phyloP scores from a whole-genome alignment of 2,888 invertebrate genomes.

The Linyphia triangularis region DNA sequence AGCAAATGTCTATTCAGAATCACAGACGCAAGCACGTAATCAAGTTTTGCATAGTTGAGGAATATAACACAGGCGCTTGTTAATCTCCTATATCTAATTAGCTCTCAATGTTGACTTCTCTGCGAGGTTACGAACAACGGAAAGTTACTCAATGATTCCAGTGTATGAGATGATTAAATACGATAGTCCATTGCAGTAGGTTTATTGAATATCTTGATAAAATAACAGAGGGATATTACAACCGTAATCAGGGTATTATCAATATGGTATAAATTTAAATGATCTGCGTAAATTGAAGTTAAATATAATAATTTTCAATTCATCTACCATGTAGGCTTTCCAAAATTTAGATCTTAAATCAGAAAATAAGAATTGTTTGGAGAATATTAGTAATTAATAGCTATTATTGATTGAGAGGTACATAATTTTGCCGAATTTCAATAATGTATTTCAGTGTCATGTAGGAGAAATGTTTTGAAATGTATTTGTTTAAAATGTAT shows the following conservation, averaged over 20 bases:
- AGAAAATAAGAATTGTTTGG: too few species aligned
- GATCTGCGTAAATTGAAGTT: neutral
- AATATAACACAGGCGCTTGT: conserved; percentile 1
- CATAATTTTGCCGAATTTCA: too few species aligned
- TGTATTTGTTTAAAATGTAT: too few species aligned
- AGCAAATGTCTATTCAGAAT: neutral
- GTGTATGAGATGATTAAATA: neutral
- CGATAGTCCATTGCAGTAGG: neutral
- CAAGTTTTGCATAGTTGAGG: conserved; percentile 18
- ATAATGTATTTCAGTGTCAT: too few species aligned
- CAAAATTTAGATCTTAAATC: too few species aligned
- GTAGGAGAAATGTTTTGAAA: too few species aligned
- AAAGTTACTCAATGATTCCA: neutral
- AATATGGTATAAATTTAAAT: neutral
- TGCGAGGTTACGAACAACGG: neutral
- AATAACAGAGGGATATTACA: neutral
- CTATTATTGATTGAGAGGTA: too few species aligned
- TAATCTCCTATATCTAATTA: conserved; percentile 24
- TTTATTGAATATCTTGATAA: neutral
- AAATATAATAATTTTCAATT: neutral
- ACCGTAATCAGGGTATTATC: neutral
- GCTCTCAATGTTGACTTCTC: neutral
- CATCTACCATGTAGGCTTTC: neutral
- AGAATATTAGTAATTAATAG: too few species aligned
- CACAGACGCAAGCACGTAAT: neutral